Evolutionary conservation across 2,113 vertebrate species (phyloP).

Genomic region (Melanocharis versteri): DNA sequence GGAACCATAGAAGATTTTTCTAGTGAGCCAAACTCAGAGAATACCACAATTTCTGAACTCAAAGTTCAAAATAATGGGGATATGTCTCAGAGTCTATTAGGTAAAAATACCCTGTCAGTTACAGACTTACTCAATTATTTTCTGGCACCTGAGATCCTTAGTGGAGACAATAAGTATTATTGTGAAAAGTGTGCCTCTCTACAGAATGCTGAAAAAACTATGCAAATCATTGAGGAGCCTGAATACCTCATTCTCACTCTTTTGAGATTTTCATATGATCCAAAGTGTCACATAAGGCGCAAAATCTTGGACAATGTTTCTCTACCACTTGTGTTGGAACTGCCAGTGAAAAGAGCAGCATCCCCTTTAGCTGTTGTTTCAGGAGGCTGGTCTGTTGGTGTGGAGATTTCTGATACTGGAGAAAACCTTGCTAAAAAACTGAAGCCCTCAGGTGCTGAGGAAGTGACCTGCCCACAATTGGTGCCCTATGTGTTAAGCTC

Average conservation of each 20-base stretch:
- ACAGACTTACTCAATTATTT: slow-evolving; percentile 95
- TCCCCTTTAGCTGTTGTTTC: slow-evolving; percentile 60
- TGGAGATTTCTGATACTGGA: slow-evolving; percentile 82
- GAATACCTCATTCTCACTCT: slow-evolving; percentile 98
- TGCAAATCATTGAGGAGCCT: slow-evolving; percentile 89
- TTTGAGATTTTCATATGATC: slow-evolving; percentile 93
- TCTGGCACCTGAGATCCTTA: slow-evolving; percentile 92
- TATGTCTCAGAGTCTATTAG: slow-evolving; percentile 67
- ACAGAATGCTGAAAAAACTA: slow-evolving; percentile 92
- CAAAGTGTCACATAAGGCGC: slow-evolving; percentile 90
- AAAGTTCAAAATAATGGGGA: slow-evolving; percentile 36
- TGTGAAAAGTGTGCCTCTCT: slow-evolving; percentile 92
- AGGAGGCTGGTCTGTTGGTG: slow-evolving; percentile 71
- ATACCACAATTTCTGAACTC: slow-evolving; percentile 20
- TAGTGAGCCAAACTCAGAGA: slow-evolving; percentile 44
- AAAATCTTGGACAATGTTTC: slow-evolving; percentile 95
- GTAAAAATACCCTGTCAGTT: slow-evolving; percentile 79
- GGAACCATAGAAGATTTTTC: slow-evolving; percentile 27
- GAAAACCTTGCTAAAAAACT: slow-evolving; percentile 96
- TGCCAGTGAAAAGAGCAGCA: slow-evolving; percentile 80
- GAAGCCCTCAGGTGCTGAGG: slow-evolving; percentile 88
- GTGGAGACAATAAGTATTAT: slow-evolving; percentile 95
- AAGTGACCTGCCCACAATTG: slow-evolving; percentile 69
- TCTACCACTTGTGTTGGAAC: slow-evolving; percentile 83
- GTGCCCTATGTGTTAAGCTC: slow-evolving; percentile 89